Conservation (phyloP, 1,140 invertebrate species). For the Cydia fagiglandana region DNA sequence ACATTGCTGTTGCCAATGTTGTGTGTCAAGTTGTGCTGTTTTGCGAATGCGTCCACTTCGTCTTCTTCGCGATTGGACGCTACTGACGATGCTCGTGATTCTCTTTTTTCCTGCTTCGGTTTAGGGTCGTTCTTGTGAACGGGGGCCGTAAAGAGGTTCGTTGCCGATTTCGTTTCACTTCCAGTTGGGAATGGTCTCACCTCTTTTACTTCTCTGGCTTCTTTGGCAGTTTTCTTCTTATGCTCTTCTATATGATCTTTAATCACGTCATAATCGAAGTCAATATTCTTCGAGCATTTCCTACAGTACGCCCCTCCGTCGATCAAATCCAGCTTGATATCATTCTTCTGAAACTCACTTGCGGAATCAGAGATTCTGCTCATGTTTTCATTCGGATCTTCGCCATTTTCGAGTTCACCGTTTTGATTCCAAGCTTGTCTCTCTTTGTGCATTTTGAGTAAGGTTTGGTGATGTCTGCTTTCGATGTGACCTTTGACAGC, state of each 20-base stretch:
- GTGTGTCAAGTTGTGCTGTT: constrained; percentile 14
- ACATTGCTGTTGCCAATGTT: background rate
- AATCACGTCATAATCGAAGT: constrained; percentile 38
- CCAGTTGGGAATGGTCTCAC: constrained; percentile 9
- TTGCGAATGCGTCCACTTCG: constrained; percentile 19
- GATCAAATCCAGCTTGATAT: constrained; percentile 44
- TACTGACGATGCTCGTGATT: background rate
- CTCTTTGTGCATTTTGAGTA: constrained; percentile 41
- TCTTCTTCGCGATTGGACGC: constrained; percentile 15
- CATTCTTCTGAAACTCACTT: constrained; percentile 39
- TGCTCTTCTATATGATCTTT: constrained; percentile 45
- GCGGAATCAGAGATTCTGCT: constrained; percentile 35
- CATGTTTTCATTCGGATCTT: constrained; percentile 31
- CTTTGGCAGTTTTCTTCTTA: constrained; percentile 32
- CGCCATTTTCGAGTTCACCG: constrained; percentile 10
- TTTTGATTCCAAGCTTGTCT: constrained; percentile 31
- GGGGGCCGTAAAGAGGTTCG: background rate
- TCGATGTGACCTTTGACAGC: constrained; percentile 32
- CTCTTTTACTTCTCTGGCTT: constrained; percentile 35
- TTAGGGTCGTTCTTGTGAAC: constrained; percentile 2
- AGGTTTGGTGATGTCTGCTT: constrained; percentile 38
- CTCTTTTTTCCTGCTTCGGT: background rate
- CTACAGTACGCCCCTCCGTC: constrained; percentile 40
- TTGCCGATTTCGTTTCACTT: background rate
- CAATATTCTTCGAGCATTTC: constrained; percentile 41